Percentiles rank a stretch among this genome's conserved stretches.
Conservation (phyloP, 1,140 invertebrate species). For the Lamellibrachia luymesi region DNA sequence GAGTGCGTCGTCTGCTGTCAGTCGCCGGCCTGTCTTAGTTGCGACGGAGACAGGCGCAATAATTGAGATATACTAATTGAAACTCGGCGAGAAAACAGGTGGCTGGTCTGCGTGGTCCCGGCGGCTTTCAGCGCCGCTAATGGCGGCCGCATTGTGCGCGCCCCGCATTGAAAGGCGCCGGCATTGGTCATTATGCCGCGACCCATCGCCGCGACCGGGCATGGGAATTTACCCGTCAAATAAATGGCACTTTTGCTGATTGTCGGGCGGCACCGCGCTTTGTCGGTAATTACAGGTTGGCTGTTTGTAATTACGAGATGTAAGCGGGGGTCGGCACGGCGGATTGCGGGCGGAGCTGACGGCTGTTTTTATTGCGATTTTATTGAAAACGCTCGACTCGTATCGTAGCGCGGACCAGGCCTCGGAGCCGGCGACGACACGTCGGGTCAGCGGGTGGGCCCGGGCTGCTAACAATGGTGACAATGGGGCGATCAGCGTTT, state of each 20-base stretch:
- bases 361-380: neutral
- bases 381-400: conserved; percentile 1
- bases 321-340: neutral
- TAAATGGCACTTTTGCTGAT: neutral
- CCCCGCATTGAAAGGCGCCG: neutral
- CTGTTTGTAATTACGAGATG: conserved; percentile 1
- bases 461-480: neutral
- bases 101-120: neutral
- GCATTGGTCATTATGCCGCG: neutral
- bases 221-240: neutral
- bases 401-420: neutral
- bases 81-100: neutral
- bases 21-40: neutral
- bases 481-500: neutral
- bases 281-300: neutral
- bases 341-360: neutral
- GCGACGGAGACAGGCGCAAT: neutral
- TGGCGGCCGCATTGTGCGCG: neutral
- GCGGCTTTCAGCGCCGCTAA: neutral
- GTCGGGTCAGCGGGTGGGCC: too few species aligned
- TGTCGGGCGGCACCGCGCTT: neutral
- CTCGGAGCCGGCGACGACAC: neutral
- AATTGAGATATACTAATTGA: conserved; percentile 1
- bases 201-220: neutral
- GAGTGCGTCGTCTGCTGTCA: neutral